These are phyloP conservation scores for Lycopodina hypogea DNA, from an alignment of 37 sponge, comb jelly and placozoan species.

Conservation along the genomic window DNA sequence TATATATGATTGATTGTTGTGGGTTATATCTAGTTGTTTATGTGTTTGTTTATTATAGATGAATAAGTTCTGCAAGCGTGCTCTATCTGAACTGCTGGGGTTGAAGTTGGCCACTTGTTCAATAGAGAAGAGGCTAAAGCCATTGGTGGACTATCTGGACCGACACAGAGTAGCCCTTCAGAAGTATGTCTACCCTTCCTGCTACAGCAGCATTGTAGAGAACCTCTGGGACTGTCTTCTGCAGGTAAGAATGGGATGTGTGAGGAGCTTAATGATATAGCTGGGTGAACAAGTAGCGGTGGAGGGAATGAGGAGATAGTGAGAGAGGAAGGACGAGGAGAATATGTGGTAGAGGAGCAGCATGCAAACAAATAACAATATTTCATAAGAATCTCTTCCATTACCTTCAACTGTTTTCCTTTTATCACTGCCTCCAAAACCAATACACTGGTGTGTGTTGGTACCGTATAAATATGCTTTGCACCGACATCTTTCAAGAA, in stretches of 20 bases:
- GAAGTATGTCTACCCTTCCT: slow-evolving; percentile 67
- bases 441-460: too few species aligned
- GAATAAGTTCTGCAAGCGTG: slow-evolving; percentile 70
- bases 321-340: not conserved
- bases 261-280: not conserved
- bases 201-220: slow-evolving; percentile 29
- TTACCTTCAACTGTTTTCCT: too few species aligned
- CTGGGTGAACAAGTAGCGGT: not conserved
- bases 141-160: slow-evolving; percentile 47
- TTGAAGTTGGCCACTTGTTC: slow-evolving; percentile 46
- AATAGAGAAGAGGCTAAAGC: slow-evolving; percentile 61
- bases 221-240: slow-evolving; percentile 55
- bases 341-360: not conserved
- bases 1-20: not conserved
- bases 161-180: slow-evolving; percentile 49
- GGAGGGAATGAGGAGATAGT: not conserved
- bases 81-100: slow-evolving; percentile 58
- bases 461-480: too few species aligned
- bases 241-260: slow-evolving; percentile 25
- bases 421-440: too few species aligned
- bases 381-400: too few species aligned
- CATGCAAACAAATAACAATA: too few species aligned
- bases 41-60: slow-evolving; percentile 36
- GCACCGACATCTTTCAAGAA: too few species aligned
- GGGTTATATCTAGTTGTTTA: too few species aligned